phyloP scores from a whole-genome alignment of 2,888 invertebrate species.

The Perizoma affinitatum region DNA sequence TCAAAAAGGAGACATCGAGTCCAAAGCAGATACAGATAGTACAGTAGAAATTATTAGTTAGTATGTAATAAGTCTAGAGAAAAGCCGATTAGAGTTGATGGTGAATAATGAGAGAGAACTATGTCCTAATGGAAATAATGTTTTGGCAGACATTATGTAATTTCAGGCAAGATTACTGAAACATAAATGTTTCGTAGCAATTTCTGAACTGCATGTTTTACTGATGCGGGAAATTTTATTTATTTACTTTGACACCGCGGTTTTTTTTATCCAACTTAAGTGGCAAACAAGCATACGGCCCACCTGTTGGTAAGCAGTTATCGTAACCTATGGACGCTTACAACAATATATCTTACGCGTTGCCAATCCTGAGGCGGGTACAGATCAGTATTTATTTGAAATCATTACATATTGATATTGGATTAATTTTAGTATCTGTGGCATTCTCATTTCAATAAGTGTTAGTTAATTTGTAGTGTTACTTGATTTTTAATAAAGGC shows the following conservation, averaged over 20 bases:
- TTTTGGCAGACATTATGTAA: not conserved
- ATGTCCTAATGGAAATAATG: not conserved
- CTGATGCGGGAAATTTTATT: slow-evolving; percentile 9
- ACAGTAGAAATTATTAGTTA: not conserved
- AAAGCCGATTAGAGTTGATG: not conserved
- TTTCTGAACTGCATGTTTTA: slow-evolving; percentile 10
- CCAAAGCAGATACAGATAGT: slow-evolving; percentile 17
- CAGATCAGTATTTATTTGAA: not conserved
- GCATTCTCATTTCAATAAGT: slow-evolving; percentile 12
- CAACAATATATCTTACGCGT: no score
- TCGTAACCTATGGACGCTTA: no score
- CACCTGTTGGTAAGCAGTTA: no score
- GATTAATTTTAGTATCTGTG: not conserved
- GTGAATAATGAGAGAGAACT: not conserved
- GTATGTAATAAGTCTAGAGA: not conserved
- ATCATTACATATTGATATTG: not conserved
- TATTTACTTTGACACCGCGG: slow-evolving; percentile 4
- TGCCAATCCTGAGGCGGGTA: not conserved
- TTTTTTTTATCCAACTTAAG: no score
- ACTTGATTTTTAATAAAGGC: no score
- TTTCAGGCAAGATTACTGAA: no score
- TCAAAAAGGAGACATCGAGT: slow-evolving; percentile 26
- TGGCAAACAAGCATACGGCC: no score
- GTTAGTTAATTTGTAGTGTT: slow-evolving; percentile 11
- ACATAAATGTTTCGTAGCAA: not conserved